These are phyloP conservation scores for Nephotettix cincticeps DNA, from an alignment of 1,140 invertebrate species.

Conservation along the genomic window DNA sequence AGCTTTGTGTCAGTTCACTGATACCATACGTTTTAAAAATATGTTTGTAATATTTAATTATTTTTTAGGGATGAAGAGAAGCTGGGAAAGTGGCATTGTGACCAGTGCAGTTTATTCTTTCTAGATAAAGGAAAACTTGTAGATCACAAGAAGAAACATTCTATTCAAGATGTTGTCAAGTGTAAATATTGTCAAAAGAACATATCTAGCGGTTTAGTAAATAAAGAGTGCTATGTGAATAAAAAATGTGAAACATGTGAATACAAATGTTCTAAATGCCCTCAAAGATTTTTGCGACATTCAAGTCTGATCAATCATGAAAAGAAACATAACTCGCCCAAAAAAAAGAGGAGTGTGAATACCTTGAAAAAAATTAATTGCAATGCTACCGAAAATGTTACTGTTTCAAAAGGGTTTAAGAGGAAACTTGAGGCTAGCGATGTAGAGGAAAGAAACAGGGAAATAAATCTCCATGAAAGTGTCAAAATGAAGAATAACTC, in stretches of 20 bases:
- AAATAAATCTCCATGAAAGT: not conserved
- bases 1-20: no score
- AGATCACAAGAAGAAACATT: not conserved
- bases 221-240: not conserved
- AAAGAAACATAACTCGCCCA: not conserved
- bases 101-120: not conserved
- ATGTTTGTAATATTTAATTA: no score
- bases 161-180: not conserved
- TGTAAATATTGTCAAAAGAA: not conserved
- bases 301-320: not conserved
- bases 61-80: no score
- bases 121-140: not conserved
- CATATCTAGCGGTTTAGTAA: not conserved
- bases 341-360: not conserved
- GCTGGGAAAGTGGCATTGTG: no score
- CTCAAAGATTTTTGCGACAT: not conserved
- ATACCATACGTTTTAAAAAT: no score
- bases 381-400: not conserved
- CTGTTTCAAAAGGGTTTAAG: not conserved
- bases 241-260: conserved; percentile 3
- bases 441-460: not conserved
- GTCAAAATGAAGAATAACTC: not conserved
- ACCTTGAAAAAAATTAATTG: not conserved
- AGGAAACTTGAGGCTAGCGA: not conserved
- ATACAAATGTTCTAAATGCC: not conserved